Evolutionary conservation across 2,888 invertebrate genomes (phyloP).

Genomic region (Aspidiotus destructor): DNA sequence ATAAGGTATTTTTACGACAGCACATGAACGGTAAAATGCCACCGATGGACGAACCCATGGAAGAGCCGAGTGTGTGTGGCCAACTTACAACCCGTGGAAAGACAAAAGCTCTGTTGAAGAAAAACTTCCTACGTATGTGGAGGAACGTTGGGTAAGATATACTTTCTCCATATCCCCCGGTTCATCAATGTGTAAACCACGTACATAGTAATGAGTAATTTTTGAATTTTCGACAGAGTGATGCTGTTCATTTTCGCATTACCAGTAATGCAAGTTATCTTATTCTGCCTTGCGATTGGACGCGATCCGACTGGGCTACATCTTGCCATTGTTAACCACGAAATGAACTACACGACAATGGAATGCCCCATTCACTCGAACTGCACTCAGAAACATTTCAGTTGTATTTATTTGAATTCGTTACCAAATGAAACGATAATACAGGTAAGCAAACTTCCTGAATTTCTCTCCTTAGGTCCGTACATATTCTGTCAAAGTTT

Average conservation of each 20-base stretch:
- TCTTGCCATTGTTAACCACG: slow-evolving; percentile 66
- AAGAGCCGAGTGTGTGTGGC: slow-evolving; percentile 45
- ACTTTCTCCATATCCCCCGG: background rate
- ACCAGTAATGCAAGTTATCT: slow-evolving; percentile 87
- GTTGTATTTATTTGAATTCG: slow-evolving; percentile 68
- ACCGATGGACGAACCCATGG: slow-evolving; percentile 38
- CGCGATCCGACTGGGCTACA: slow-evolving; percentile 73
- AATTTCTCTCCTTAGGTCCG: no score
- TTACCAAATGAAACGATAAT: slow-evolving; percentile 62
- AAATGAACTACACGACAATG: slow-evolving; percentile 47
- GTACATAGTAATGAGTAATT: no score
- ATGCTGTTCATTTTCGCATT: slow-evolving; percentile 88
- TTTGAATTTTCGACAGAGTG: slow-evolving; percentile 46
- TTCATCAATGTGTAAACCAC: no score
- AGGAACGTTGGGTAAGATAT: slow-evolving; percentile 63
- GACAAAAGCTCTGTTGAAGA: slow-evolving; percentile 71
- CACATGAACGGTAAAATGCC: slow-evolving; percentile 47
- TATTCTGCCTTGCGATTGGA: slow-evolving; percentile 86
- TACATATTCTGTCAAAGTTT: no score
- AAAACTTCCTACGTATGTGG: slow-evolving; percentile 87
- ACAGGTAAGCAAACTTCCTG: slow-evolving; percentile 47
- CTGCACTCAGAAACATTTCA: slow-evolving; percentile 62
- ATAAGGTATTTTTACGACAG: background rate
- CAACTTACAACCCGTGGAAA: slow-evolving; percentile 72
- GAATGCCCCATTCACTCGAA: slow-evolving; percentile 47